Evolutionary conservation across 2,888 invertebrate species (phyloP), one percentile per base, ranked within the genome.

Genomic region (Calephelis perditalis): DNA sequence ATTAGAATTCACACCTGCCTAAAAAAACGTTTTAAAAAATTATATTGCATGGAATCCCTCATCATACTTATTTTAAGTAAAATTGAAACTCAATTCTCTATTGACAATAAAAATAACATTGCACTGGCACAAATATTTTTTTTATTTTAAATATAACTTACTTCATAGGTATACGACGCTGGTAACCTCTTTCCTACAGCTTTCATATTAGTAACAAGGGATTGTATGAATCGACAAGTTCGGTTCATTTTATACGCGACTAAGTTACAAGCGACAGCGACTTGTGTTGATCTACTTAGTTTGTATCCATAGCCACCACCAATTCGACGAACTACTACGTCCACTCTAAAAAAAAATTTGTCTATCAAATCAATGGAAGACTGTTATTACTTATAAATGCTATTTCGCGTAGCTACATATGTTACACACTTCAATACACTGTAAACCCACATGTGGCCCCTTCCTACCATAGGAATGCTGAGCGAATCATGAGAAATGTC

Each of bases 241-340:
- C 78, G 76, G 72, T 92, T 89, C 1, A 94, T 75, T 62, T 91
- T 91, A 65, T 89, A 71, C 0, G 93, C 91, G 0, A 93, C 95
- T 6, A 96, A 71, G 0, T 94, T 93, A 62, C 94, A 92, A 0
- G 94, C 93, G n/a, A 92, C 86, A 0, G 93, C 87, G 2, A 92
- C 73, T 44, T 91, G 82, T 6, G 82, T 72, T 7, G 88, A 81
- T 40, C 95, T 86, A 0, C 92, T 88, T 65, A 95, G 91, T 79
- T 97, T 97, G 0, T 90, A 88, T 0, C 97, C 97, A 71, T 94
- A 97, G 0, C 89, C 94, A 5, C 97, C 97, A 0, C 96, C 96
- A 1, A 96, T 68, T 56, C 96, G 92, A 57, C 93, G 91, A 0
- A 95, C 93, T 46, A 62, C 59, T 0, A 73, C 68, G 46, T 72